These are phyloP conservation scores for Chaetorhynchus papuensis DNA, from an alignment of 2,113 vertebrate genomes.

Conservation along the genomic window DNA sequence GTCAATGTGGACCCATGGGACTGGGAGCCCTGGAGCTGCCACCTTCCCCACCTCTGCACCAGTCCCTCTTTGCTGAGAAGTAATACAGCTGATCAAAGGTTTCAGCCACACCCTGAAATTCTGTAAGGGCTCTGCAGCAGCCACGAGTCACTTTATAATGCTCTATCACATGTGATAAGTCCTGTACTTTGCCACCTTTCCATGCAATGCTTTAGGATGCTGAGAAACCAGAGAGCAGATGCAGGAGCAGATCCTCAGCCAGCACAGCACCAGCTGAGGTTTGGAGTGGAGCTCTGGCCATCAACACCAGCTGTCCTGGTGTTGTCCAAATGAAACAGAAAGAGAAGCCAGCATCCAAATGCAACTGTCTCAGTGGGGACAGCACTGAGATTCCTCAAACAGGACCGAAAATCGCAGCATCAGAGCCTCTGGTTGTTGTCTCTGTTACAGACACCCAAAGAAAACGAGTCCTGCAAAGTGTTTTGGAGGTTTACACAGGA, in stretches of 20 bases:
- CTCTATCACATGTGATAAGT: background rate
- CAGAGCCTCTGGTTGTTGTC: background rate
- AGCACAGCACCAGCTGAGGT: background rate
- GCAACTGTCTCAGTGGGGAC: background rate
- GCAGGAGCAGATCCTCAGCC: background rate
- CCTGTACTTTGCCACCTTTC: conserved; percentile 25
- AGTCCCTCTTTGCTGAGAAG: background rate
- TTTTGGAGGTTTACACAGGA: background rate
- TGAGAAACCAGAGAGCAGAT: background rate
- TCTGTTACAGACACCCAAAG: background rate
- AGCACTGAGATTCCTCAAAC: background rate
- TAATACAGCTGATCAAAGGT: conserved; percentile 19
- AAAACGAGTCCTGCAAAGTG: background rate
- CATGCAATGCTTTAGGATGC: background rate
- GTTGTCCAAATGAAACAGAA: background rate
- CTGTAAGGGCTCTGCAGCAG: background rate
- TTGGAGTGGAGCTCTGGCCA: background rate
- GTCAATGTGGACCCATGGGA: background rate
- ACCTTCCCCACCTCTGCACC: background rate
- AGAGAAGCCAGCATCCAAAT: background rate
- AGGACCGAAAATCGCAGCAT: background rate
- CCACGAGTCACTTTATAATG: background rate
- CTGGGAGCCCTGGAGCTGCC: background rate
- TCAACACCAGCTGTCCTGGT: background rate
- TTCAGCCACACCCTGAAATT: conserved; percentile 11